Base-by-base conservation (phyloP, 2,888 invertebrate species). In the Perizoma affinitatum region DNA sequence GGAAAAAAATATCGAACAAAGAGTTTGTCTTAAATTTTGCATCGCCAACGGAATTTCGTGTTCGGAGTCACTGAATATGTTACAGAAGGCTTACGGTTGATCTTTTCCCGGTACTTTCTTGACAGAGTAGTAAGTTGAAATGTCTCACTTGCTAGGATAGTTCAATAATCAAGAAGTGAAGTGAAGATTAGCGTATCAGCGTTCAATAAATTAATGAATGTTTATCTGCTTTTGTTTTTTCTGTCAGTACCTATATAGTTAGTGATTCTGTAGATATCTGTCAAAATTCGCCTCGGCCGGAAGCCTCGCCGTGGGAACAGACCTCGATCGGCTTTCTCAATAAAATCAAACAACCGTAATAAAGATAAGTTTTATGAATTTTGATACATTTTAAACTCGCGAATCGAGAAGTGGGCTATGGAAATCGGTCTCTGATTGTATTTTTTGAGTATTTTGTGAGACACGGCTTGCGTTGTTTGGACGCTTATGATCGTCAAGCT, bases 211-310 rank as follows among this genome's bases (percentile, higher is more conserved):
- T 38, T 4, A 38, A 4, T 38, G 3, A 38, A 7, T 38, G 38
- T 38, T 2, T 22, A 22, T 22, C 22, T 33, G 5, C 40, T 35
- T 43, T 54, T 75, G 72, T 72, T 74, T 80, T 60, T 88, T 77
- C 86, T 77, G 70, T 72, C 90, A 63, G 76, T 90, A 90, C 88
- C 56, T 62, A 72, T 74, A 78, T 78, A 76, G 83, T 82, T 81
- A 80, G 82, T 80, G 75, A 85, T 87, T 86, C 87, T 79, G 76
- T 81, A 83, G 87, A 82, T 86, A 88, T 90, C 91, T 87, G 91
- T 90, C 91, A 90, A 91, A 92, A 92, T 91, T 92, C 90, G 90
- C 89, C 76, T 74, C 90, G 91, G 86, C 88, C 89, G 90, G 90
- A 90, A 88, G 82, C 82, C 78, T 68, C 71, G 78, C 74, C 91